Conservation (phyloP, 2,797 vertebrate genomes). For the Centroberyx gerrardi region DNA sequence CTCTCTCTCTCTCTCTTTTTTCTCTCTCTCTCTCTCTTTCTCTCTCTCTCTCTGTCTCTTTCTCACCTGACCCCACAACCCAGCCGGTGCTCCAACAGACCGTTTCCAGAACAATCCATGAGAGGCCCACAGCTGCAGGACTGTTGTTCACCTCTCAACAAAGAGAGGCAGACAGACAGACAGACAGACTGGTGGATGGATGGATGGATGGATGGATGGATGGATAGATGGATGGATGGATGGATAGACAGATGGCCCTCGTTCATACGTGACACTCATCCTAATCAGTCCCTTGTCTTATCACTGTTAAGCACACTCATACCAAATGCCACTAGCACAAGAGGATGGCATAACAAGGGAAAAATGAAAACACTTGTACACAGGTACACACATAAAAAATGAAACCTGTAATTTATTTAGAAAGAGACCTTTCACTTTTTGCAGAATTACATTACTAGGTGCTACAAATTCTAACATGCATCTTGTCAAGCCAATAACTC, state of each 20-base stretch:
- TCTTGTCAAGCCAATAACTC: conserved; percentile 46
- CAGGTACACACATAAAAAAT: not conserved
- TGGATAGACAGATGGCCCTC: not conserved
- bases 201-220: conserved; percentile 12
- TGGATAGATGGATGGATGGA: not conserved
- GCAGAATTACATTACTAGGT: conserved; percentile 21
- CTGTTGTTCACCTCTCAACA: conserved; percentile 75
- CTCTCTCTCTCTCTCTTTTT: conserved; percentile 54
- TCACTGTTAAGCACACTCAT: not conserved
- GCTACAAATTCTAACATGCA: conserved; percentile 34
- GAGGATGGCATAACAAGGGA: not conserved
- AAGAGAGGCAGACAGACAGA: conserved; percentile 61
- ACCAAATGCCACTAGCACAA: not conserved
- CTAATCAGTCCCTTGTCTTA: not conserved
- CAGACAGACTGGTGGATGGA: conserved; percentile 35
- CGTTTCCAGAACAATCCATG: conserved; percentile 78
- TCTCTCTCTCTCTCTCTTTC: conserved; percentile 35
- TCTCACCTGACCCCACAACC: conserved; percentile 73
- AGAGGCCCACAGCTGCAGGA: conserved; percentile 72
- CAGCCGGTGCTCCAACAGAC: conserved; percentile 62
- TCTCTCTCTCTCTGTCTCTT: conserved; percentile 13
- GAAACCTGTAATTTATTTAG: not conserved
- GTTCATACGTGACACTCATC: not conserved
- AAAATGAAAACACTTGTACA: not conserved
- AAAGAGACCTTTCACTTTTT: not conserved